Base-by-base conservation (phyloP, 2,113 vertebrate genomes). In the Coreoperca whiteheadi region DNA sequence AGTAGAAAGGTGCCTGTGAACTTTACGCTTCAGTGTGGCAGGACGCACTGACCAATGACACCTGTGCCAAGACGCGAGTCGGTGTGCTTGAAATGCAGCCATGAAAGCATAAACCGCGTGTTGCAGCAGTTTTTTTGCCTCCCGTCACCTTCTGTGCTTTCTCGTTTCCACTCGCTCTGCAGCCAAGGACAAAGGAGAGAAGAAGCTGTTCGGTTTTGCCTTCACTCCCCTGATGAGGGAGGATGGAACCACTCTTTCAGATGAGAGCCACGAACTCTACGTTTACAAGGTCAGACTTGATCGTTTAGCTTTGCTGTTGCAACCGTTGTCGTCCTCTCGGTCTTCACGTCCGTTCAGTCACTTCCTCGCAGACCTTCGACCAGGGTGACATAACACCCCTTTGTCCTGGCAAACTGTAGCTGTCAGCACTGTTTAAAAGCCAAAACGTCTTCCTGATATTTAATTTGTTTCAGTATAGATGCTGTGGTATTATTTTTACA, bases 101-200 rank as follows among this genome's bases (percentile, higher is more conserved):
- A n/a, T n/a, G n/a, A n/a, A n/a, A n/a, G n/a, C n/a, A n/a, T n/a
- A n/a, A n/a, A n/a, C n/a, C n/a, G n/a, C n/a, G n/a, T n/a, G n/a
- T n/a, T n/a, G n/a, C n/a, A n/a, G n/a, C n/a, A n/a, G n/a, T n/a
- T n/a, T n/a, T n/a, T n/a, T 12, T n/a, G 10, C 48, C 60, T 46
- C 43, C 15, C 7, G 43, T 46, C 43, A 15, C 68, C 6, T 65
- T 23, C 0, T 7, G 2, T 28, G 1, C 16, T 8, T 8, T 3
- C 1, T 75, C 4, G 0, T 32, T 51, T 39, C 0, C 41, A 30
- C 43, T 66, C 9, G 3, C 46, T 86, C 50, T 65, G 5, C 94
- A 99, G 98, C 98, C n/a, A 99, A 99, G 89, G 98, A 99, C 94
- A 99, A 99, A 92, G 98, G 97, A 53, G 98, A 99, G 90, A 99